Evolutionary conservation across 2,888 invertebrate species (phyloP).

Genomic region (Spodoptera exigua): DNA sequence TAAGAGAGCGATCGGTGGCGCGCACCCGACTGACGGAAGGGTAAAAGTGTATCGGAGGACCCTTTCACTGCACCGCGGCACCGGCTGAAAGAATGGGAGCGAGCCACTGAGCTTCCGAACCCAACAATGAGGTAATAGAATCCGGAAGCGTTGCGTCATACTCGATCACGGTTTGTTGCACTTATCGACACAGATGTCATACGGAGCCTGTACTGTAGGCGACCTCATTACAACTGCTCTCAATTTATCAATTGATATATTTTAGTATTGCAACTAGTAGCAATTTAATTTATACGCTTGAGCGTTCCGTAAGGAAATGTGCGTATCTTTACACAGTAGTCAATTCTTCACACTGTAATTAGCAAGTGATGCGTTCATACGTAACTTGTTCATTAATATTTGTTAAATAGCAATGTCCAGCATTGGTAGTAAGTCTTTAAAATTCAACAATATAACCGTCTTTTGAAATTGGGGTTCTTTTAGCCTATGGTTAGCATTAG

Average conservation of each 20-base stretch:
- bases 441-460: too few species aligned
- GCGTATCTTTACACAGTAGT: neutral
- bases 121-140: constrained; percentile 85
- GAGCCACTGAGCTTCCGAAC: constrained; percentile 82
- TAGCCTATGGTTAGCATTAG: too few species aligned
- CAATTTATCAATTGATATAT: constrained; percentile 31
- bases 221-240: constrained; percentile 40
- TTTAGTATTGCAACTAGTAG: neutral
- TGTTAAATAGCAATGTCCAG: too few species aligned
- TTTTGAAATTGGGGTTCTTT: too few species aligned
- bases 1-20: constrained; percentile 80
- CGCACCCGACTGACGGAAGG: constrained; percentile 80
- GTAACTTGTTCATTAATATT: neutral
- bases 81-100: constrained; percentile 87
- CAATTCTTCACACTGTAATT: constrained; percentile 6
- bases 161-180: constrained; percentile 77
- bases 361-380: neutral
- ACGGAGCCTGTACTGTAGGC: constrained; percentile 44
- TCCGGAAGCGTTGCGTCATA: constrained; percentile 83
- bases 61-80: constrained; percentile 86
- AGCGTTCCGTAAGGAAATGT: constrained; percentile 12
- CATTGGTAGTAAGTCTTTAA: too few species aligned
- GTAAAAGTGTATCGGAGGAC: constrained; percentile 86
- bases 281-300: neutral
- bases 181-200: constrained; percentile 73